Conservation (phyloP, 2,797 vertebrate genomes). For the Enteromius argenteus region DNA sequence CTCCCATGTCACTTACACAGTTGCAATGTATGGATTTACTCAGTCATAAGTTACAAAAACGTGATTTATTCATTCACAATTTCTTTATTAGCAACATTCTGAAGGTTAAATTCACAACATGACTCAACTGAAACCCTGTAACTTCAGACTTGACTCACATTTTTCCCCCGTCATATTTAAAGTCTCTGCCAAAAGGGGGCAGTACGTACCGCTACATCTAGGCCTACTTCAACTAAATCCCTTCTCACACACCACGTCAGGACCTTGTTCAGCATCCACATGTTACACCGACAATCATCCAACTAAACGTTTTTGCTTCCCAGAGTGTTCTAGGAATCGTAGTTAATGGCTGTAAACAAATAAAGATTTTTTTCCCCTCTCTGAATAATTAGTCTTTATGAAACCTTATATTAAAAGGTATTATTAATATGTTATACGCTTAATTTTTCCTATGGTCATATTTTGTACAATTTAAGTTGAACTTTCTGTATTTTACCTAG, state of each 20-base stretch:
- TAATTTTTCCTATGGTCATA: background rate
- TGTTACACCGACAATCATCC: background rate
- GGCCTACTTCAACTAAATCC: background rate
- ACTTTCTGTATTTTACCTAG: too few relatives aligned
- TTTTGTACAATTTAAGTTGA: background rate
- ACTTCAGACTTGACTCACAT: background rate
- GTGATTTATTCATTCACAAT: slow-evolving; percentile 5
- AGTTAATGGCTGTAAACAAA: background rate
- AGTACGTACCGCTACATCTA: background rate
- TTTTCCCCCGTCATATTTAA: background rate
- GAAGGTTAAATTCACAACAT: slow-evolving; percentile 25
- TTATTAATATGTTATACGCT: background rate
- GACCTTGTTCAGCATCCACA: background rate
- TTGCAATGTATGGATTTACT: background rate
- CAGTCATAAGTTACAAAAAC: background rate
- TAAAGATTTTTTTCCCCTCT: background rate
- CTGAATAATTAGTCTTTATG: background rate
- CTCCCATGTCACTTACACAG: too few relatives aligned
- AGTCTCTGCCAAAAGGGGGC: slow-evolving; percentile 9
- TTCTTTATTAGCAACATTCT: slow-evolving; percentile 12
- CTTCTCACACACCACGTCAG: background rate
- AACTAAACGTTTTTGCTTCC: background rate
- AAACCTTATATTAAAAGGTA: background rate
- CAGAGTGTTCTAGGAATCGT: background rate
- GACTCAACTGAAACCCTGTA: slow-evolving; percentile 36